These are phyloP conservation scores for Drosophila nasuta DNA, from an alignment of 1,140 invertebrate species.

Conservation along the genomic window DNA sequence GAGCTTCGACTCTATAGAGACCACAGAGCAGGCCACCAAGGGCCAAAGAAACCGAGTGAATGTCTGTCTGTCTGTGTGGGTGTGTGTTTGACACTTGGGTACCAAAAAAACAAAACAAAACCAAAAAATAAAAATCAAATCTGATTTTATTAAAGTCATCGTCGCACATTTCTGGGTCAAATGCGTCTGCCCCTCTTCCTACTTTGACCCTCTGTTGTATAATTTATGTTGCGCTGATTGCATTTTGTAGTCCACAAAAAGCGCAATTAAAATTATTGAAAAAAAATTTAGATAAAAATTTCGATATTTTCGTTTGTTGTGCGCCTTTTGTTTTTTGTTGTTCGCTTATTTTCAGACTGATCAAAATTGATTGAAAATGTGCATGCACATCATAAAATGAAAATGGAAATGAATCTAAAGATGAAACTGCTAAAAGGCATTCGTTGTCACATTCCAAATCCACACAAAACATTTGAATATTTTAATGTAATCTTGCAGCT, in stretches of 20 bases:
- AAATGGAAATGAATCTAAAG: slow-evolving; percentile 14
- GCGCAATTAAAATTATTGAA: slow-evolving; percentile 77
- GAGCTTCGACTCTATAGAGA: background rate
- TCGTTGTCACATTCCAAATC: slow-evolving; percentile 27
- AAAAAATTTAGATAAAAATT: slow-evolving; percentile 55
- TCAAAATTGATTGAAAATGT: slow-evolving; percentile 47
- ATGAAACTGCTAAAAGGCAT: slow-evolving; percentile 53
- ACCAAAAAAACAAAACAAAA: slow-evolving; percentile 34
- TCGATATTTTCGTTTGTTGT: slow-evolving; percentile 18
- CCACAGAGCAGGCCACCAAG: slow-evolving; percentile 5
- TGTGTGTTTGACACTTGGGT: slow-evolving; percentile 36
- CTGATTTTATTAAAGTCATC: slow-evolving; percentile 72
- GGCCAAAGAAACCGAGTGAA: slow-evolving; percentile 1
- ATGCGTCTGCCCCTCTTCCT: slow-evolving; percentile 9
- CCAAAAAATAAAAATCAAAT: slow-evolving; percentile 46
- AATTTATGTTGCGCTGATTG: slow-evolving; percentile 78
- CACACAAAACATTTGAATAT: slow-evolving; percentile 20
- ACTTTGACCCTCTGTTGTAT: slow-evolving; percentile 34
- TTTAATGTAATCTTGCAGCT: slow-evolving; percentile 6
- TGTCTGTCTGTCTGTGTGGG: slow-evolving; percentile 39
- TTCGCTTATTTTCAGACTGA: slow-evolving; percentile 15
- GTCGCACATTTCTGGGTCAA: slow-evolving; percentile 70
- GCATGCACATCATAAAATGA: slow-evolving; percentile 50
- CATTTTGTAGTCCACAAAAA: slow-evolving; percentile 70
- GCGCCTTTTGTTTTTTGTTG: slow-evolving; percentile 7